Percentiles rank a stretch among this genome's conserved stretches.
Evolutionary conservation across 2,797 vertebrate species (phyloP).

Genomic region (Sebastes minor): DNA sequence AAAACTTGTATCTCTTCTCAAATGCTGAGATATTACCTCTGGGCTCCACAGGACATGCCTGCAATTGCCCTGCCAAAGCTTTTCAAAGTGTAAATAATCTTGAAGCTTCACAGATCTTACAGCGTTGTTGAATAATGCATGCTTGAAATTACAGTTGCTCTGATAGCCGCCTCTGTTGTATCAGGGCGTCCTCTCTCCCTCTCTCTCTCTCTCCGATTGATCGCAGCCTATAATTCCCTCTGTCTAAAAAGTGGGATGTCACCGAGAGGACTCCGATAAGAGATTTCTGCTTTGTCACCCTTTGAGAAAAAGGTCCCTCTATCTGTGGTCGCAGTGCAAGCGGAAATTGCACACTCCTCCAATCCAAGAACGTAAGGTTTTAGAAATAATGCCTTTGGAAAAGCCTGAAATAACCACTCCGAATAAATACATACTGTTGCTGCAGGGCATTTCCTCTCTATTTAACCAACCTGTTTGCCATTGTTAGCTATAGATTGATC

Average conservation of each 20-base stretch:
- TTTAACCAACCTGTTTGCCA: slow-evolving; percentile 20
- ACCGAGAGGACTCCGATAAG: slow-evolving; percentile 45
- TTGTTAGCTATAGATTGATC: slow-evolving; percentile 25
- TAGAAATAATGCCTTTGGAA: slow-evolving; percentile 47
- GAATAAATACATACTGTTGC: slow-evolving; percentile 18
- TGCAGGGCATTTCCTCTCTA: slow-evolving; percentile 13
- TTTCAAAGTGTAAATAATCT: slow-evolving; percentile 76
- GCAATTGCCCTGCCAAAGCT: slow-evolving; percentile 65
- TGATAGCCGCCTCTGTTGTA: slow-evolving; percentile 60
- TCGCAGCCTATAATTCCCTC: slow-evolving; percentile 62
- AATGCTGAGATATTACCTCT: slow-evolving; percentile 51
- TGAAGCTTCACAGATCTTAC: slow-evolving; percentile 65
- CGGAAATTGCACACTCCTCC: slow-evolving; percentile 48
- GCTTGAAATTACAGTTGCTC: slow-evolving; percentile 72
- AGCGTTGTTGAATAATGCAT: slow-evolving; percentile 79
- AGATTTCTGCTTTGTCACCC: slow-evolving; percentile 63
- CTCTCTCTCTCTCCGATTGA: slow-evolving; percentile 44
- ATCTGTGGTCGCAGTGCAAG: slow-evolving; percentile 24
- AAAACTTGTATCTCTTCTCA: slow-evolving; percentile 39
- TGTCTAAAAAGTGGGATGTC: slow-evolving; percentile 56
- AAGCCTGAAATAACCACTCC: slow-evolving; percentile 36
- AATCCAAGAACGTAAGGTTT: slow-evolving; percentile 15
- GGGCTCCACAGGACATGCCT: slow-evolving; percentile 47
- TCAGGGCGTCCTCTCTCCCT: slow-evolving; percentile 23
- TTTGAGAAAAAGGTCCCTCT: slow-evolving; percentile 20